phyloP scores from a whole-genome alignment of 2,888 invertebrate species.

The Drosophila tanythrix region DNA sequence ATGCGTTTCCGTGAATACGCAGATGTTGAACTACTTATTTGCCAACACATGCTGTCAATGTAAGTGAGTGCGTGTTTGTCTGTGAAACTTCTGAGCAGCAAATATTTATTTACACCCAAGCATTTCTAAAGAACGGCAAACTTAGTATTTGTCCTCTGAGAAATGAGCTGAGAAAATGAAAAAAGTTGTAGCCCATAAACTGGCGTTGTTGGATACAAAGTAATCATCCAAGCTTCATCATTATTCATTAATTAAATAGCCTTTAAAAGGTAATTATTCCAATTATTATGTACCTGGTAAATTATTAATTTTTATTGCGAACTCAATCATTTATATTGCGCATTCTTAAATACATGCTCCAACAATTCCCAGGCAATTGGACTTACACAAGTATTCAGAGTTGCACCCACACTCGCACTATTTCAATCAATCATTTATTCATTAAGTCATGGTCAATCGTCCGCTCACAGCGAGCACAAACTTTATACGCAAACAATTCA shows the following conservation, averaged over 20 bases:
- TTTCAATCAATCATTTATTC: slow-evolving; percentile 60
- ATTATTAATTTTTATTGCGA: slow-evolving; percentile 37
- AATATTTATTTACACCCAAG: slow-evolving; percentile 33
- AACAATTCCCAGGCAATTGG: slow-evolving; percentile 22
- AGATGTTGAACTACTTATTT: slow-evolving; percentile 67
- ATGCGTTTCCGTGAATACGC: slow-evolving; percentile 58
- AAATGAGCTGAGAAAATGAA: slow-evolving; percentile 28
- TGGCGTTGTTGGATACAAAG: not conserved
- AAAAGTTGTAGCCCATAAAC: slow-evolving; percentile 17
- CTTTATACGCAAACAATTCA: slow-evolving; percentile 62
- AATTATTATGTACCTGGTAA: slow-evolving; percentile 19
- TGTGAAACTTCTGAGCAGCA: slow-evolving; percentile 24
- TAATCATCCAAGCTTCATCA: not conserved
- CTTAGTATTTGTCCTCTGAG: slow-evolving; percentile 20
- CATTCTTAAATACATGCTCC: slow-evolving; percentile 23
- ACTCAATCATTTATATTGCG: slow-evolving; percentile 28
- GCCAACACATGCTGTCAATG: slow-evolving; percentile 27
- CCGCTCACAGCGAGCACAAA: slow-evolving; percentile 35
- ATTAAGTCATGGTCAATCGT: slow-evolving; percentile 55
- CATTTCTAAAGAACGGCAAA: slow-evolving; percentile 19
- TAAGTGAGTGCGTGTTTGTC: slow-evolving; percentile 12
- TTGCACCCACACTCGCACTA: slow-evolving; percentile 23
- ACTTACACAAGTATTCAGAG: not conserved
- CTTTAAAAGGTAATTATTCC: slow-evolving; percentile 15
- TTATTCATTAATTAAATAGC: slow-evolving; percentile 31